These are phyloP conservation scores for Labia minor DNA, from an alignment of 2,888 invertebrate genomes.

Conservation along the genomic window DNA sequence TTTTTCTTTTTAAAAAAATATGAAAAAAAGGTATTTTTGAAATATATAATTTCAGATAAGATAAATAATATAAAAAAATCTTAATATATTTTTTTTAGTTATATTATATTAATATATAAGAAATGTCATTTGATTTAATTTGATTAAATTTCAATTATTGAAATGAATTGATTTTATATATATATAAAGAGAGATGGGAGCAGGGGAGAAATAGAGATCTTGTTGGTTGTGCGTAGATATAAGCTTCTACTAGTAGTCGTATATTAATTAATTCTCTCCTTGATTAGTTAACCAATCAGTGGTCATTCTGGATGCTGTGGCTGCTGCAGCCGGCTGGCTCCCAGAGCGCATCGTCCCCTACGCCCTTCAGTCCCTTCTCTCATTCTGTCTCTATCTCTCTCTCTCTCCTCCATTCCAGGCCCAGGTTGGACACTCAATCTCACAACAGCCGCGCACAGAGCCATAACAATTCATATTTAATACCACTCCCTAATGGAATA, in stretches of 20 bases:
- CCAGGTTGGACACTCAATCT: conserved; percentile 9
- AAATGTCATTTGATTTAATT: no score
- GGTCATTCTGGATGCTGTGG: neutral
- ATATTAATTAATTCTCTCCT: conserved; percentile 13
- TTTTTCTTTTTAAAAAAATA: no score
- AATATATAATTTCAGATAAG: no score
- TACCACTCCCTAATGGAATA: conserved; percentile 8
- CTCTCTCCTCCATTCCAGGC: neutral
- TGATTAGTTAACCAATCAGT: conserved; percentile 13
- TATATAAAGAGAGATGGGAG: conserved; percentile 3
- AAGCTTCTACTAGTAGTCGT: conserved; percentile 1
- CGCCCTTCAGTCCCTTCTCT: neutral
- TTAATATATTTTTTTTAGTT: no score
- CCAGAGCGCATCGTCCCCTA: neutral
- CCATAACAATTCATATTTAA: conserved; percentile 13
- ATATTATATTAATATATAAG: no score
- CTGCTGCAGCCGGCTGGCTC: neutral
- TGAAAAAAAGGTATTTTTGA: no score
- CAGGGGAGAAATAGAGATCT: no score
- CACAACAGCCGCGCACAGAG: neutral
- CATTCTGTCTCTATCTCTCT: neutral
- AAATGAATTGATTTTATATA: neutral
- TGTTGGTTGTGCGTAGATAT: neutral
- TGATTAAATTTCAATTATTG: no score
- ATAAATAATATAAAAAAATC: no score